Base-by-base conservation (phyloP, 1,140 invertebrate genomes). In the Myzus persicae region DNA sequence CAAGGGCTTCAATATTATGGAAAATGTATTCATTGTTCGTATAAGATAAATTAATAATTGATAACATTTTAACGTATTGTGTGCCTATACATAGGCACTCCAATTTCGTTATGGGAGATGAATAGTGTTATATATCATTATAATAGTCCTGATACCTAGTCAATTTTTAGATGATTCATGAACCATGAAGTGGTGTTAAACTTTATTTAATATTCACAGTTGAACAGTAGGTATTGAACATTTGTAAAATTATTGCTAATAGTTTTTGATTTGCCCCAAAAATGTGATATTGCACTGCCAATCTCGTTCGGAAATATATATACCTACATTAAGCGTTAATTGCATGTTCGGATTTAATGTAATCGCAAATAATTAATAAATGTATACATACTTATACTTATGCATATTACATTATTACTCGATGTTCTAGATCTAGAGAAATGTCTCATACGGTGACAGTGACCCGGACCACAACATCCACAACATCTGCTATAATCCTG, bases 381-480 rank as follows among this genome's bases (percentile, higher is more conserved):
- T 3, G 11, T 36, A 46, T 51, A 48, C 18, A 18, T 5, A 51
- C 5, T 24, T 51, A n/a, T n/a, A 51, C n/a, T 2, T 40, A 76
- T 76, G n/a, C 5, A 76, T 76, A n/a, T 76, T n/a, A 54, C n/a
- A n/a, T n/a, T n/a, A n/a, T n/a, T n/a, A n/a, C n/a, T n/a, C n/a
- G n/a, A 36, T 51, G 22, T 46, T 94, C 36, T 36, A 88, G 51
- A 88, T 54, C 26, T 51, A 38, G 20, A 90, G 48, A 44, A 51
- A 59, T 98, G 97, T 98, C 97, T 94, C 97, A 98, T 95, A 96
- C 97, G 67, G 97, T 98, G 94, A 98, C 97, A 67, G 97, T 98
- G 81, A 97, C 97, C 31, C 96, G 97, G 94, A 97, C 97, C 42
- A 97, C 97, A 31, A 97, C 97, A 9, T 96, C 96, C 42, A 96